A percentile compares a stretch with the other conserved stretches of the same genome.
Conservation (phyloP, 2,797 vertebrate genomes). For the Clangula hyemalis region DNA sequence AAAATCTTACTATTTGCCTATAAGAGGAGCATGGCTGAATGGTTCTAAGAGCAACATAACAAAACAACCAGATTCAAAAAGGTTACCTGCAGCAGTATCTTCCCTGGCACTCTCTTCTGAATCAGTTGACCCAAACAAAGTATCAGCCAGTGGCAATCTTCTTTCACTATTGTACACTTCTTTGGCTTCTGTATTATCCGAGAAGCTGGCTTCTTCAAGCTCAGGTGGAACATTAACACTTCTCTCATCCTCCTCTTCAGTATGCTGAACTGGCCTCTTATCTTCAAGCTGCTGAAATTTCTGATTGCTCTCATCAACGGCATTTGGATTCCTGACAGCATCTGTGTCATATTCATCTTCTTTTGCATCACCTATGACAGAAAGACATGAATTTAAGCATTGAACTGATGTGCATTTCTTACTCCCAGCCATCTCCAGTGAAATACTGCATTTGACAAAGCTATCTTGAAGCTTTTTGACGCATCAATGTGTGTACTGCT, state of each 20-base stretch:
- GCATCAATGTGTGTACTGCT: neutral
- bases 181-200: neutral
- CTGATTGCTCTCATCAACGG: neutral
- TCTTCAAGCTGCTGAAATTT: conserved; percentile 26
- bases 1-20: neutral
- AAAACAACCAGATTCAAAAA: neutral
- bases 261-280: neutral
- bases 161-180: neutral
- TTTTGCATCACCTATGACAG: conserved; percentile 24
- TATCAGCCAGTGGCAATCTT: neutral
- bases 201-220: neutral
- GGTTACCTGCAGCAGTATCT: conserved; percentile 70
- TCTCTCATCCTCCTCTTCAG: neutral
- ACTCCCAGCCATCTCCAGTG: neutral
- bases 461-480: neutral
- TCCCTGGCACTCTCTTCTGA: neutral
- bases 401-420: neutral
- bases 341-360: neutral
- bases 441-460: neutral
- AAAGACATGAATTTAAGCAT: neutral
- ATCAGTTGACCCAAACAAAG: neutral
- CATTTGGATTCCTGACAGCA: neutral
- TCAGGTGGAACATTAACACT: neutral
- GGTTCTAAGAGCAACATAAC: neutral
- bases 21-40: neutral